Evolutionary conservation across 2,888 invertebrate species (phyloP).

Genomic region (Sclerodermus sp.): DNA sequence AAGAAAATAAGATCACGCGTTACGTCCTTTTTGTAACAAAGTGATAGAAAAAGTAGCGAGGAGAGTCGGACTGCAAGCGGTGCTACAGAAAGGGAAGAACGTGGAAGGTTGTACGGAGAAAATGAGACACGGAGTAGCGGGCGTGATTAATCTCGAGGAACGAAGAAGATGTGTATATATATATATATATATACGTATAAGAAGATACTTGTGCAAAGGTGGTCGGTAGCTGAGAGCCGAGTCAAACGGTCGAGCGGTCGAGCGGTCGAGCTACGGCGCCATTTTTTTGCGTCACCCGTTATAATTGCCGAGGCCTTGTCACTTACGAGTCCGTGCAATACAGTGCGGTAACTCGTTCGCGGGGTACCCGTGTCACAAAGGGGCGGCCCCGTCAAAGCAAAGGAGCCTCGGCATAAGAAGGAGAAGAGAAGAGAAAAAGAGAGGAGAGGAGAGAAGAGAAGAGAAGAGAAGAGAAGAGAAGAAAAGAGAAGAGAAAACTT

Average conservation of each 20-base stretch:
- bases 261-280: constrained; percentile 21
- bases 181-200: no score
- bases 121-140: no score
- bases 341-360: constrained; percentile 23
- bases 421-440: neutral
- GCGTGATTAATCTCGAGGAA: no score
- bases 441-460: constrained; percentile 12
- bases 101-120: no score
- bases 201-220: neutral
- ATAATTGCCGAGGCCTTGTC: constrained; percentile 41
- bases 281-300: constrained; percentile 38
- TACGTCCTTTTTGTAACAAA: no score
- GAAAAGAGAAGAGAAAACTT: constrained; percentile 15
- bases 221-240: constrained; percentile 6
- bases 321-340: constrained; percentile 25
- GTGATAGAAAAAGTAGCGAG: no score
- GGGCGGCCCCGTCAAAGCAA: constrained; percentile 37
- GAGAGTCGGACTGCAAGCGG: no score
- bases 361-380: constrained; percentile 5
- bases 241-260: constrained; percentile 11
- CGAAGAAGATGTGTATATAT: no score
- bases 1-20: no score
- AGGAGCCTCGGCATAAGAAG: constrained; percentile 6
- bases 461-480: constrained; percentile 7
- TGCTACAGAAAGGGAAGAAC: no score